These are phyloP conservation scores for Saccopteryx bilineata DNA, from an alignment of 2,113 vertebrate genomes.

Conservation along the genomic window DNA sequence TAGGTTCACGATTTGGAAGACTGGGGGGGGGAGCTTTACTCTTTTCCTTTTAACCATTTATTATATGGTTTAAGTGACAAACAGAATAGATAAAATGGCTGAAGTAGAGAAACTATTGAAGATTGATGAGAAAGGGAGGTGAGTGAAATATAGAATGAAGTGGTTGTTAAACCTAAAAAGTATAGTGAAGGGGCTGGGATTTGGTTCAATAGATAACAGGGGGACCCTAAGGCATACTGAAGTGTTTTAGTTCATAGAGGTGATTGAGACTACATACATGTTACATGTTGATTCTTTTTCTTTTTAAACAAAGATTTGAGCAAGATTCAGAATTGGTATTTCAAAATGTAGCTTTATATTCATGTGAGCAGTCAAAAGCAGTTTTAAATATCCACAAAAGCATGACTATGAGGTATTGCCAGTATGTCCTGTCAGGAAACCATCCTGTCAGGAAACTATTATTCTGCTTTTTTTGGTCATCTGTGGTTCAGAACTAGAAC, in stretches of 20 bases:
- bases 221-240: background rate
- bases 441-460: conserved; percentile 82
- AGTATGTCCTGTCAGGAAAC: conserved; percentile 82
- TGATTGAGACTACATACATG: background rate
- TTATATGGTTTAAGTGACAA: conserved; percentile 50
- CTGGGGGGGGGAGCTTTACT: background rate
- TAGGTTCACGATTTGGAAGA: background rate
- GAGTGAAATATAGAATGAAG: conserved; percentile 3
- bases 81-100: background rate
- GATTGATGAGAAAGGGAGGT: background rate
- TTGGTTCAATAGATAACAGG: conserved; percentile 21
- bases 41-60: conserved; percentile 33
- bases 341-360: conserved; percentile 72
- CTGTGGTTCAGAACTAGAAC: conserved; percentile 81
- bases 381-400: conserved; percentile 72
- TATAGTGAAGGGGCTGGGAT: background rate
- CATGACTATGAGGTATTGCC: conserved; percentile 66
- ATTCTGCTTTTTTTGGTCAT: conserved; percentile 76
- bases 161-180: conserved; percentile 10
- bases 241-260: conserved; percentile 52
- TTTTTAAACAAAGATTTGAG: conserved; percentile 49
- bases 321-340: conserved; percentile 57
- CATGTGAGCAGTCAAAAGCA: conserved; percentile 71
- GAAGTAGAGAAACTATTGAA: background rate
- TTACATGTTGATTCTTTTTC: conserved; percentile 62